Conservation (phyloP, 2,113 vertebrate genomes). For the Cyprinodon tularosa region DNA sequence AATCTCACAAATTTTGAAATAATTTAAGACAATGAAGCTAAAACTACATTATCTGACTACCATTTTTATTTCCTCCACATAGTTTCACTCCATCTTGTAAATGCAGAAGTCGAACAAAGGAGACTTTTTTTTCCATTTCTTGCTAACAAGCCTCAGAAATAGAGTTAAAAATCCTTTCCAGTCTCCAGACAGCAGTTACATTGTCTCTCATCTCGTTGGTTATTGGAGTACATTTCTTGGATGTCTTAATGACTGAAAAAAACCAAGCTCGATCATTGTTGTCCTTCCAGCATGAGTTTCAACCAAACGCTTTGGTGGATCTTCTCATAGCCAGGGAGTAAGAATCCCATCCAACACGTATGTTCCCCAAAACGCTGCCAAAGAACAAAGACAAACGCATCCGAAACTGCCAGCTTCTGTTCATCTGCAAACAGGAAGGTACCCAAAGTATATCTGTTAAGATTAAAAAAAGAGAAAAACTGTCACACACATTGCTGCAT, state of each 20-base stretch:
- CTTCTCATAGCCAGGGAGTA: slow-evolving; percentile 14
- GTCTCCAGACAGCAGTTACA: not conserved
- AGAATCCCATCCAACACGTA: slow-evolving; percentile 50
- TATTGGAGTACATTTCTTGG: slow-evolving; percentile 24
- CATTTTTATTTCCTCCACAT: not conserved
- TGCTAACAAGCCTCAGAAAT: not conserved
- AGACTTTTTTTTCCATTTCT: slow-evolving; percentile 3
- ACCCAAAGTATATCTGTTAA: slow-evolving; percentile 9
- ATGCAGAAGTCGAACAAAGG: not conserved
- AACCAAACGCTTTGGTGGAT: slow-evolving; percentile 23
- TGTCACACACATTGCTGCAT: not conserved
- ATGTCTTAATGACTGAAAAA: slow-evolving; percentile 28
- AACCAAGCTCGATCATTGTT: slow-evolving; percentile 6
- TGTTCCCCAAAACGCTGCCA: slow-evolving; percentile 50
- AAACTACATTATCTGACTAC: not conserved
- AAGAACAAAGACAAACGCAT: slow-evolving; percentile 32
- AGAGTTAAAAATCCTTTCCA: not conserved
- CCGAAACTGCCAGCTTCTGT: slow-evolving; percentile 34
- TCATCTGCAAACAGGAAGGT: not conserved
- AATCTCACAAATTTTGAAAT: not conserved
- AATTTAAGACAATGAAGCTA: not conserved
- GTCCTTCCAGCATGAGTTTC: slow-evolving; percentile 41
- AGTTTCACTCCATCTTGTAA: not conserved
- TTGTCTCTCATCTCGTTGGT: slow-evolving; percentile 13
- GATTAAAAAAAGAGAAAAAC: slow-evolving; percentile 6